A percentile compares a stretch with the other conserved stretches of the same genome.
Evolutionary conservation across 2,113 vertebrate genomes (phyloP).

Genomic region (Melierax canorus): DNA sequence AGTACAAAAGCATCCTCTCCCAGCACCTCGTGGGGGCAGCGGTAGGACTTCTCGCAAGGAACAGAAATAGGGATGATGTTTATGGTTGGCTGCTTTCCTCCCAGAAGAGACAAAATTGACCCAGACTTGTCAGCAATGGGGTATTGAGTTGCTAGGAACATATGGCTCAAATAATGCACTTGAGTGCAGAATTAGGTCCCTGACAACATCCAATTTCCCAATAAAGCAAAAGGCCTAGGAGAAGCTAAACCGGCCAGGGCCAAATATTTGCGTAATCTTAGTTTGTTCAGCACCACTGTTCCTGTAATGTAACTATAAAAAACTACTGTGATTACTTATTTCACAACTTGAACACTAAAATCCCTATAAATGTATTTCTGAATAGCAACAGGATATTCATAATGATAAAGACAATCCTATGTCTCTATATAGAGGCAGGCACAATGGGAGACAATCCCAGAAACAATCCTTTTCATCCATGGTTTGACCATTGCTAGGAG

Average conservation of each 20-base stretch:
- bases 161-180: neutral
- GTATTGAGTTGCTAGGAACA: neutral
- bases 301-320: neutral
- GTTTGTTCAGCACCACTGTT: accelerated
- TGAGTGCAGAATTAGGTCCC: neutral
- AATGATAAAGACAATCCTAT: neutral
- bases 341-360: neutral
- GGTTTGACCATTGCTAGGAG: neutral
- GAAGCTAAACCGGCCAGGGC: neutral
- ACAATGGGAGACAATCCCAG: neutral
- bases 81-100: neutral
- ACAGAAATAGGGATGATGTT: neutral
- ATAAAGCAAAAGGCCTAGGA: neutral
- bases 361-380: neutral
- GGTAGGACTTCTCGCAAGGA: neutral
- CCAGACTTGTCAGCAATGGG: neutral
- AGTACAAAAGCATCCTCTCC: neutral
- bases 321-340: neutral
- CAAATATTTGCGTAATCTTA: neutral
- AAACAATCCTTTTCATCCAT: neutral
- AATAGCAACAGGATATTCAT: neutral
- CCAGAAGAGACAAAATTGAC: neutral
- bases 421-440: neutral
- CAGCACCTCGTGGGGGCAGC: accelerated
- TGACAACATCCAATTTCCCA: neutral